Base-by-base conservation (phyloP, 2,113 vertebrate genomes). In the Oncorhynchus nerka region DNA sequence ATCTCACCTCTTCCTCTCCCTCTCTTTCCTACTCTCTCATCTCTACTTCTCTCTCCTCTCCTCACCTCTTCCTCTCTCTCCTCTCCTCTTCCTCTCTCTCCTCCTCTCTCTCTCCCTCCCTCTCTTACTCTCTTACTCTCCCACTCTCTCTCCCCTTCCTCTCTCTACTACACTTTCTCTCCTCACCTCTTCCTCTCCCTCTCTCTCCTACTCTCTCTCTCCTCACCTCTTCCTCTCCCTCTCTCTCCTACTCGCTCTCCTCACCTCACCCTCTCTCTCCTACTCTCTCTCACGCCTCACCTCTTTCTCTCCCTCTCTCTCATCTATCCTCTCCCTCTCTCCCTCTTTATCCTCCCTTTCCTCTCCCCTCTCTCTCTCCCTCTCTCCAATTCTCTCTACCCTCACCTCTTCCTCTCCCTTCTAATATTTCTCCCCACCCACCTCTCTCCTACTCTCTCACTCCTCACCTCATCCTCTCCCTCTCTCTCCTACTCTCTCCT, bases 291-390 rank as follows among this genome's bases (percentile, higher is more conserved):
- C 28, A 28, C 28, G 28, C 28, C 71, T 22, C 48, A 26, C 70
- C 70, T 13, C 67, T 28, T 30, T 6, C 39, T 16, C 57, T 68
- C 61, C 64, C 16, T 68, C 68, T 70, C 75, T 66, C 55, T 65
- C 64, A 74, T 79, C 75, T 70, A 55, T 68, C 51, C 59, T 68
- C 22, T 6, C 19, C 8, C 68, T 45, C 68, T 71, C 28, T 8
- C 66, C 11, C 32, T 19, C 32, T 45, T 8, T n/a, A 30, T 28
- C 32, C 28, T 61, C 30, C 8, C 26, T 32, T 55, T 51, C 55
- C 30, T 26, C 19, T 11, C 12, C 55, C 26, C 59, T 62, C 59
- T 62, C 22, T 62, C 39, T 49, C 9, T 57, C 30, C 4, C 4
- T 30, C 68, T 28, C 28, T 28, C 28, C 28, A 28, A 28, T 28